Base-by-base conservation (phyloP, 2,113 vertebrate genomes). In the Panthera uncia region DNA sequence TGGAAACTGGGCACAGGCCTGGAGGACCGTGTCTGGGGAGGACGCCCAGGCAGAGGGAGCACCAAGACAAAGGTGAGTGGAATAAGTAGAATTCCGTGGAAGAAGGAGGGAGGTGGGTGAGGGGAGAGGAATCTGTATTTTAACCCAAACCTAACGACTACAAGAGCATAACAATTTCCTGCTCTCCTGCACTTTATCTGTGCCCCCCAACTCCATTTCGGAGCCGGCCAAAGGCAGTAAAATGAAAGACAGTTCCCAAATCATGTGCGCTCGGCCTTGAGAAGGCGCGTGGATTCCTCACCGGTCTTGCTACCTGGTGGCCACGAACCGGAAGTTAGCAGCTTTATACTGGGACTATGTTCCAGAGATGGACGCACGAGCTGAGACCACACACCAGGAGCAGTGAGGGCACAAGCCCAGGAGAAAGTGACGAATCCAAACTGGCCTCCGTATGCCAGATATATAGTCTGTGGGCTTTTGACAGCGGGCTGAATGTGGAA, bases 251-350 rank as follows among this genome's bases (percentile, higher is more conserved):
- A 61, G 29, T 8, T 0, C 18, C 45, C 13, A 0, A 19, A 27
- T 2, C 0, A 3, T 3, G 1, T 23, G 14, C 29, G 5, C 38
- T 65, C 36, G 16, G 16, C 16, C 0, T 11, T 7, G 4, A 23
- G 78, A 16, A 27, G 7, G 19, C 0, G 9, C 7, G 0, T 0
- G 2, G 31, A 11, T 4, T 1, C 52, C 52, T 33, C 69, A 45
- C 61, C 21, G 0, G 0, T 19, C 57, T 63, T 7, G 12, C 36
- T 4, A 31, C 11, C 23, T 12, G 7, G 3, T 18, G 18, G 25
- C 18, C 48, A 48, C 8, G 41, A 6, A 5, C 13, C 5, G 21
- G 36, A 13, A 33, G 6, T 1, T 13, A 16, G 57, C 48, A 50
- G 48, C 48, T 10, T 31, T 55, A 13, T 31, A 10, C 69, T 69